Base-by-base conservation (phyloP, 2,888 invertebrate species). In the Archips crataeganus region DNA sequence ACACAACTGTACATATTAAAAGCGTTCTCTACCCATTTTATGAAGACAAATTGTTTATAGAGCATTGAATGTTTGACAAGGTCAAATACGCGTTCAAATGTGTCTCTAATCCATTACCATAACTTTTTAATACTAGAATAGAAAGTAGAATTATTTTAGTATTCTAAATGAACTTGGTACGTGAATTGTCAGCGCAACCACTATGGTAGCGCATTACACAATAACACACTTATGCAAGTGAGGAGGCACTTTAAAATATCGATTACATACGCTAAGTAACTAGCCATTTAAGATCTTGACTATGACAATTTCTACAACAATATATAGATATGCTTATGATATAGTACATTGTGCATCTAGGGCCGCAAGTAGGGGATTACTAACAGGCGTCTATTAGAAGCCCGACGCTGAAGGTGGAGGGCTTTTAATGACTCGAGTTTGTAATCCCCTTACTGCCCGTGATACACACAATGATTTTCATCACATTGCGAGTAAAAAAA, bases 181-280 rank as follows among this genome's bases (percentile, higher is more conserved):
- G 68, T 63, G 59, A 69, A 63, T 63, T 64, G 60, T 64, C 73
- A 64, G 47, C 65, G 23, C 49, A 69, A 63, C 64, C 64, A 39
- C 60, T 59, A 64, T 59, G 73, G 73, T 60, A 64, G 64, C 10
- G 10, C 62, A 68, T 72, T 67, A 47, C 49, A 63, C 68, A 73
- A 68, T 57, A 36, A 60, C 51, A 11, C 45, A 73, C 60, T 74
- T 69, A 74, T 51, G 60, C 59, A 69, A 59, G 69, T 64, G 47
- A 68, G 32, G 32, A 69, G 42, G 39, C 69, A 60, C 69, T 69
- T 68, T 69, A 42, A 72, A 36, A 49, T 73, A 74, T 74, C 64
- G 64, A 64, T 73, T 64, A 59, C n/a, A n/a, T n/a, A n/a, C 62
- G 57, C 49, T 51, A 36, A 36, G n/a, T 51, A 49, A 51, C 66